Evolutionary conservation across 2,113 vertebrate species (phyloP).

Genomic region (Salminus brasiliensis): DNA sequence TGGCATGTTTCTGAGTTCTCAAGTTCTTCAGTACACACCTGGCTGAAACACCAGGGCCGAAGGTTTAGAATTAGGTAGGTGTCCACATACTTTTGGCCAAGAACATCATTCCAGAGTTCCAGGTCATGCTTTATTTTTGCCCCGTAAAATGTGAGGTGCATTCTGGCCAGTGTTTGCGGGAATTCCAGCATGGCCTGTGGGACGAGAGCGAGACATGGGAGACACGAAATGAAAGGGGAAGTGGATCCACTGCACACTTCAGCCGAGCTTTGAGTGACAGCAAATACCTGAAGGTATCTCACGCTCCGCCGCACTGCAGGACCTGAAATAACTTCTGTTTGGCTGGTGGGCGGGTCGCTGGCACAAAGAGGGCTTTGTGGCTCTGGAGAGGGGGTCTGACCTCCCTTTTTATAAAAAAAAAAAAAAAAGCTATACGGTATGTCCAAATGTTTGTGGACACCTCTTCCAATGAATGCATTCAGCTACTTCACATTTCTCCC

Average conservation of each 20-base stretch:
- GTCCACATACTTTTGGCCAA: too few relatives aligned
- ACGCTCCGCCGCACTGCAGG: neutral
- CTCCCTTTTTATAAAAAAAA: too few relatives aligned
- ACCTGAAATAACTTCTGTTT: neutral
- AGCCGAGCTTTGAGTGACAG: neutral
- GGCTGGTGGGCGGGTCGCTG: neutral
- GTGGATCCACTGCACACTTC: neutral
- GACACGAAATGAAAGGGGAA: neutral
- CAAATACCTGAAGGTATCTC: neutral
- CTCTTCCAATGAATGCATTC: too few relatives aligned
- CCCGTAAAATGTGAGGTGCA: accelerated
- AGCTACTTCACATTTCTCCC: too few relatives aligned
- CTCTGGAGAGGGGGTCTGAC: neutral
- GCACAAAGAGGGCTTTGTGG: neutral
- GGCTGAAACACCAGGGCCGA: too few relatives aligned
- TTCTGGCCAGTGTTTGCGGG: neutral
- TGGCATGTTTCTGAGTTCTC: too few relatives aligned
- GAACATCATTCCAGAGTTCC: too few relatives aligned
- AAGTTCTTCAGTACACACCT: too few relatives aligned
- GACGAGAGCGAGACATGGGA: neutral
- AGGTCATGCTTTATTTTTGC: too few relatives aligned
- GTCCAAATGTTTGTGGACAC: too few relatives aligned
- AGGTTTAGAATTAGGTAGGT: too few relatives aligned
- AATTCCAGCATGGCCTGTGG: neutral
- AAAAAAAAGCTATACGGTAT: too few relatives aligned